Evolutionary conservation across 1,140 invertebrate genomes (phyloP).

Genomic region (Sipha flava): DNA sequence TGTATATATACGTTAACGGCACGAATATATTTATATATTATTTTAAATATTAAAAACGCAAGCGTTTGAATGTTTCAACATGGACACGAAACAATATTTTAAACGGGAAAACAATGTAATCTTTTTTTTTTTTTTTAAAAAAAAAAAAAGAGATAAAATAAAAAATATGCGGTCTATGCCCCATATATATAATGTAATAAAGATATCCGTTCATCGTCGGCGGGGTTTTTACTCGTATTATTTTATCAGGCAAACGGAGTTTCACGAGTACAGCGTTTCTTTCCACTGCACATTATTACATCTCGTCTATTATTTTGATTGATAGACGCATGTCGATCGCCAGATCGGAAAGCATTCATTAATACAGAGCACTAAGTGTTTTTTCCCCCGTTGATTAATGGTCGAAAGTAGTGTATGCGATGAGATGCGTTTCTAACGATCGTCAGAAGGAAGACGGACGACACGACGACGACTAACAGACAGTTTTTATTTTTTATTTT

Average conservation of each 20-base stretch:
- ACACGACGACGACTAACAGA: neutral
- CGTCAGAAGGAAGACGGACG: neutral
- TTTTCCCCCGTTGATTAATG: conserved; percentile 9
- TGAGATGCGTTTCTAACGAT: neutral
- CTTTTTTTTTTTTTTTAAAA: too few species aligned
- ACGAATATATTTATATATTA: too few species aligned
- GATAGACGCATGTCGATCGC: conserved; percentile 28
- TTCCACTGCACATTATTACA: neutral
- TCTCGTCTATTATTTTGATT: neutral
- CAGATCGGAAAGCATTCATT: conserved; percentile 13
- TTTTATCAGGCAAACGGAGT: neutral
- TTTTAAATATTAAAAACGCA: too few species aligned
- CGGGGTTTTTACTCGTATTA: neutral
- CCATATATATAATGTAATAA: neutral
- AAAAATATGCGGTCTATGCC: neutral
- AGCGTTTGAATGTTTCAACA: too few species aligned
- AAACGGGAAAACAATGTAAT: too few species aligned
- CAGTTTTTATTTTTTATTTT: neutral
- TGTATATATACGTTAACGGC: neutral
- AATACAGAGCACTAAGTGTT: conserved; percentile 18
- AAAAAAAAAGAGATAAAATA: too few species aligned
- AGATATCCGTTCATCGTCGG: neutral
- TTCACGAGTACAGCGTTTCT: neutral
- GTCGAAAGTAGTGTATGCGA: neutral
- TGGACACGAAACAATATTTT: too few species aligned